Conservation (phyloP, 2,113 vertebrate species). For the Phycodurus eques region DNA sequence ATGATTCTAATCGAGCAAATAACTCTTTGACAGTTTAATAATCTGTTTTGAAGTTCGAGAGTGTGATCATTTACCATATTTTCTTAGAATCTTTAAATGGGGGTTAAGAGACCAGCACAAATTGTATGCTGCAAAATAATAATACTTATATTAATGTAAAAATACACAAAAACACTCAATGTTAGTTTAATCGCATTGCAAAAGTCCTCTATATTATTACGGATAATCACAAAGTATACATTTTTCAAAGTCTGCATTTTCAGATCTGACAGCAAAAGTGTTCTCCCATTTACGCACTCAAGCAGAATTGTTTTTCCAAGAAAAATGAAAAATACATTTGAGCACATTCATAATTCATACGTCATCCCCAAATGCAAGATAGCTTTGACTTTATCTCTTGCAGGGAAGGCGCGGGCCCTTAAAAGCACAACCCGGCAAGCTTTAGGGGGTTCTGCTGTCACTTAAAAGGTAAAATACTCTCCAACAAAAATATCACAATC, state of each 20-base stretch:
- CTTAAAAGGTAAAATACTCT: slow-evolving; percentile 34
- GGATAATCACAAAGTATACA: slow-evolving; percentile 6
- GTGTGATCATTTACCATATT: background rate
- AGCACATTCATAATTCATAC: slow-evolving; percentile 58
- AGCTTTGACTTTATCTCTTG: slow-evolving; percentile 54
- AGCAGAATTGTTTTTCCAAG: slow-evolving; percentile 43
- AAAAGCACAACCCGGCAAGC: slow-evolving; percentile 32
- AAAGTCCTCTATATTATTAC: slow-evolving; percentile 6
- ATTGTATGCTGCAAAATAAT: background rate
- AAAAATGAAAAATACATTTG: slow-evolving; percentile 39
- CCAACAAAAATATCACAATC: background rate
- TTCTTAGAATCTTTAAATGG: background rate
- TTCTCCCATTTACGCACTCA: slow-evolving; percentile 32
- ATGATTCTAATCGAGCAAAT: background rate
- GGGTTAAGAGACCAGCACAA: background rate
- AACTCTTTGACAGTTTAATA: background rate
- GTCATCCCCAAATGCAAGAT: slow-evolving; percentile 42
- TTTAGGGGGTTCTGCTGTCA: slow-evolving; percentile 39
- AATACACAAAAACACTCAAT: background rate
- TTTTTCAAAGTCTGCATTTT: slow-evolving; percentile 24
- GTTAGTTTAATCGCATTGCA: background rate
- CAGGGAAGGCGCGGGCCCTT: slow-evolving; percentile 22
- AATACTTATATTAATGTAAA: background rate
- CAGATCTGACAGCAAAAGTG: slow-evolving; percentile 22
- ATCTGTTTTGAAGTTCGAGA: background rate